These are phyloP conservation scores for Malurus elegans DNA, from an alignment of 2,113 vertebrate genomes.

Conservation along the genomic window DNA sequence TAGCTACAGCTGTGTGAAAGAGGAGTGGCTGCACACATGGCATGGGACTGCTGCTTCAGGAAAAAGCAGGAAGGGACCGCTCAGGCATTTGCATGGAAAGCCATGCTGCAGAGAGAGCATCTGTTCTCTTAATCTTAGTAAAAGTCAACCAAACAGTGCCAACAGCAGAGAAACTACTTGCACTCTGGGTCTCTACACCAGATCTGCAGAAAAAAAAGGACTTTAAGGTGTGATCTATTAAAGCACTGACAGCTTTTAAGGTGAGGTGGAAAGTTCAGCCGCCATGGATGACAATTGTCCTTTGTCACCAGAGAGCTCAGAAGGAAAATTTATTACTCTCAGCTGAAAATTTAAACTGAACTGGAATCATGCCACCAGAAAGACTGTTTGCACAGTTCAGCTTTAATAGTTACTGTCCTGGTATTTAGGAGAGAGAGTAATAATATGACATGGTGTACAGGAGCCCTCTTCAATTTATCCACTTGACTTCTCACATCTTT, in stretches of 20 bases:
- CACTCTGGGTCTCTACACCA: background rate
- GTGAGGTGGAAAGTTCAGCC: background rate
- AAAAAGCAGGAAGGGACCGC: background rate
- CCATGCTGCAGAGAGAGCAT: background rate
- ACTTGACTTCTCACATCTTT: constrained; percentile 18
- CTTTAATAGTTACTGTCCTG: background rate
- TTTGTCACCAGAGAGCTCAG: background rate
- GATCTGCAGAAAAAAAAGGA: background rate
- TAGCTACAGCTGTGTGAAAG: fast-evolving
- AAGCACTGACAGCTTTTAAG: background rate
- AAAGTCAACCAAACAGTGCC: background rate
- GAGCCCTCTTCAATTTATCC: constrained; percentile 7
- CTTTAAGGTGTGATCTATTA: background rate
- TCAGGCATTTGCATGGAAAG: background rate
- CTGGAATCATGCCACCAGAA: background rate
- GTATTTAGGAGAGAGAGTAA: background rate
- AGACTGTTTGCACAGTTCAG: background rate
- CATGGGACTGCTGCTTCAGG: background rate
- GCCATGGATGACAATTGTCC: background rate
- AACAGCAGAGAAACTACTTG: background rate
- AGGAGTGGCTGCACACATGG: background rate
- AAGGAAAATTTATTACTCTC: background rate
- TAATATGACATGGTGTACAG: background rate
- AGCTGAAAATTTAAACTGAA: background rate
- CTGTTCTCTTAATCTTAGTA: background rate